Evolutionary conservation across 2,888 invertebrate species (phyloP).

Genomic region (Synanthedon myopaeformis): DNA sequence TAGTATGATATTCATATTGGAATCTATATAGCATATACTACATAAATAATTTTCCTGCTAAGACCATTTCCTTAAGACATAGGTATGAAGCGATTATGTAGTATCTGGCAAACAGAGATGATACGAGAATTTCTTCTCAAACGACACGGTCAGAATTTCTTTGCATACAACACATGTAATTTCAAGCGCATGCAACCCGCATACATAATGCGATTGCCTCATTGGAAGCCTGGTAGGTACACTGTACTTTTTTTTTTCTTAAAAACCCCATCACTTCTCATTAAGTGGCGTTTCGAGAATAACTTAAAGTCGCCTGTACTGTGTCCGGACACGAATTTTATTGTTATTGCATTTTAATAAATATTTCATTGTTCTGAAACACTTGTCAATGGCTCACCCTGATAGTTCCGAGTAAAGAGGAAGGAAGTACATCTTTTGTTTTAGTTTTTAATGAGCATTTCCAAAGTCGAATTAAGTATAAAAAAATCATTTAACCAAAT

Average conservation of each 20-base stretch:
- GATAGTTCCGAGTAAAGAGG: conserved; percentile 50
- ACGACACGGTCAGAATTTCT: conserved; percentile 37
- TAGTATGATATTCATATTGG: too few relatives aligned
- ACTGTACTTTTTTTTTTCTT: conserved; percentile 64
- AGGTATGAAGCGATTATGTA: too few relatives aligned
- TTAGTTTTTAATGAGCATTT: conserved; percentile 25
- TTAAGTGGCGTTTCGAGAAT: conserved; percentile 69
- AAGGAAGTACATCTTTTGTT: conserved; percentile 47
- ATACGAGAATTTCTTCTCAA: conserved; percentile 30
- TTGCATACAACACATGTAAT: conserved; percentile 63
- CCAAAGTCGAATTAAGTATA: too few relatives aligned
- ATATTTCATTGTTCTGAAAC: conserved; percentile 18
- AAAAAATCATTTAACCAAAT: too few relatives aligned
- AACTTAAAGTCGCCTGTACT: conserved; percentile 58
- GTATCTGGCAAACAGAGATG: conserved; percentile 8
- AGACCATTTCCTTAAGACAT: too few relatives aligned
- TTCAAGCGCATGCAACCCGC: conserved; percentile 49
- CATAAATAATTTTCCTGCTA: too few relatives aligned
- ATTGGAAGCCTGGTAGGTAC: conserved; percentile 42
- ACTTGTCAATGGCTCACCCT: conserved; percentile 37
- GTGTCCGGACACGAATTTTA: conserved; percentile 68
- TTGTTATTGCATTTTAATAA: conserved; percentile 70
- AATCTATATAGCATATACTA: too few relatives aligned
- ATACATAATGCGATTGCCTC: conserved; percentile 45
- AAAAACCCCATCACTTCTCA: conserved; percentile 70